These are phyloP conservation scores for Xyrauchen texanus DNA, from an alignment of 2,113 vertebrate species.

Conservation along the genomic window DNA sequence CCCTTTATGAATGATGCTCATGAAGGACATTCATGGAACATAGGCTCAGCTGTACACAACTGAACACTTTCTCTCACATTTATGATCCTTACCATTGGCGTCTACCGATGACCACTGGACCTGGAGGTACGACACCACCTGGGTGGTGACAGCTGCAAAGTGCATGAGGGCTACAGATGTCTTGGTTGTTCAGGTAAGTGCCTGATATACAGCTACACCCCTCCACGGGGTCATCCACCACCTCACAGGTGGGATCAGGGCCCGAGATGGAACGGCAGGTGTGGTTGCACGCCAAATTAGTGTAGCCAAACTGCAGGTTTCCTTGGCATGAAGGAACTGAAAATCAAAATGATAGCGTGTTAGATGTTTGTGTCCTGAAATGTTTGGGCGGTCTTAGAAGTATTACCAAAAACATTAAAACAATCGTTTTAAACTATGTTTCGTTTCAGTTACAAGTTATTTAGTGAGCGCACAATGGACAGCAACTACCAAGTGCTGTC, in stretches of 20 bases:
- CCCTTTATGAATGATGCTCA: no score
- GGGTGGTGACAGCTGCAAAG: slow-evolving; percentile 62
- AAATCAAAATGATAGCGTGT: slow-evolving; percentile 24
- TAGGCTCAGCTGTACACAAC: neutral
- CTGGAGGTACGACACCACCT: slow-evolving; percentile 38
- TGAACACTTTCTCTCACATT: neutral
- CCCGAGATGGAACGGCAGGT: slow-evolving; percentile 67
- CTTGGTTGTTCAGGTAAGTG: slow-evolving; percentile 58
- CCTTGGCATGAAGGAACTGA: slow-evolving; percentile 62
- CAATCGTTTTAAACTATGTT: no score
- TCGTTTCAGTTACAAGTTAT: no score
- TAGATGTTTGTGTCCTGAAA: neutral
- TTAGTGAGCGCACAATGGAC: no score
- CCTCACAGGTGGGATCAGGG: slow-evolving; percentile 61
- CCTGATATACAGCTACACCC: slow-evolving; percentile 72
- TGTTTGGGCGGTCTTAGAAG: neutral
- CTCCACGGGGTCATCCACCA: slow-evolving; percentile 61
- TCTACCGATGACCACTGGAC: slow-evolving; percentile 60
- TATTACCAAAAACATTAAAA: no score
- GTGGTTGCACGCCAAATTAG: slow-evolving; percentile 62
- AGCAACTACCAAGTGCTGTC: no score
- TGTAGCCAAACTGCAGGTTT: slow-evolving; percentile 68
- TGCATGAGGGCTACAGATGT: slow-evolving; percentile 54
- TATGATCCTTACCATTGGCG: slow-evolving; percentile 63
- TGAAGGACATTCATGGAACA: neutral